A percentile compares a stretch with the other conserved stretches of the same genome.
These are phyloP conservation scores for Sinohyriopsis cumingii DNA, from an alignment of 2,888 invertebrate genomes.

Conservation along the genomic window DNA sequence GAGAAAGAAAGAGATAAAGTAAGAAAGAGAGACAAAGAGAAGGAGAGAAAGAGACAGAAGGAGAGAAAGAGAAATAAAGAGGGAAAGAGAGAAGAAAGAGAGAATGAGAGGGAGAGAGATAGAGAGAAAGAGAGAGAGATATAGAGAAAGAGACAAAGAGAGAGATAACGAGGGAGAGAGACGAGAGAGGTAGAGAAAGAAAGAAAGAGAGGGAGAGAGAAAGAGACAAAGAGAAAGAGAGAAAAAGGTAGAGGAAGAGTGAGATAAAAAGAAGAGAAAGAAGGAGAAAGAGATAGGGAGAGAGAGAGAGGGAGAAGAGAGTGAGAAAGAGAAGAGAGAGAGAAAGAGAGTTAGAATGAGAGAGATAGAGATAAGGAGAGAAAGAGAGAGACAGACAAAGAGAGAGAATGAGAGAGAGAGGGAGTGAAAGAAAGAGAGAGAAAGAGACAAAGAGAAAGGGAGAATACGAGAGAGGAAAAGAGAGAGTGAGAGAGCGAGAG, in stretches of 20 bases:
- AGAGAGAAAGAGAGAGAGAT: too few relatives aligned
- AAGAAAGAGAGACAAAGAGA: too few relatives aligned
- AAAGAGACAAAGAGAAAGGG: constrained; percentile 1
- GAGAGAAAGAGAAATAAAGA: constrained; percentile 1
- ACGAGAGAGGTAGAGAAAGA: neutral
- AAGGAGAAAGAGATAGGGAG: constrained; percentile 4
- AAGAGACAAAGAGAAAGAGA: constrained; percentile 3
- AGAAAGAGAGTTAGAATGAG: too few relatives aligned
- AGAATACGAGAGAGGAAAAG: constrained; percentile 2
- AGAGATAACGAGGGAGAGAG: too few relatives aligned
- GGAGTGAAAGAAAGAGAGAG: constrained; percentile 2
- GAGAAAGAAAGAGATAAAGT: constrained; percentile 2
- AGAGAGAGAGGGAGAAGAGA: constrained; percentile 1
- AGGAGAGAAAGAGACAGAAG: constrained; percentile 6
- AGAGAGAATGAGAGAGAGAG: neutral
- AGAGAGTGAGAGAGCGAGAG: constrained; percentile 3
- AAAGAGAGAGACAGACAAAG: too few relatives aligned
- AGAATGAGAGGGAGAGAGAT: neutral
- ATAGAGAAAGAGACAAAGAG: too few relatives aligned
- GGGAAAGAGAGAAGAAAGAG: constrained; percentile 1
- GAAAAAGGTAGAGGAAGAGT: neutral
- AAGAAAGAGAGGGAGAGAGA: constrained; percentile 5
- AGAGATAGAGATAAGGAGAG: too few relatives aligned
- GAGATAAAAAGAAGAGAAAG: constrained; percentile 10
- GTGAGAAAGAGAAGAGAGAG: constrained; percentile 2